These are phyloP conservation scores for Tineola bisselliella DNA, from an alignment of 2,888 invertebrate species.

Conservation along the genomic window DNA sequence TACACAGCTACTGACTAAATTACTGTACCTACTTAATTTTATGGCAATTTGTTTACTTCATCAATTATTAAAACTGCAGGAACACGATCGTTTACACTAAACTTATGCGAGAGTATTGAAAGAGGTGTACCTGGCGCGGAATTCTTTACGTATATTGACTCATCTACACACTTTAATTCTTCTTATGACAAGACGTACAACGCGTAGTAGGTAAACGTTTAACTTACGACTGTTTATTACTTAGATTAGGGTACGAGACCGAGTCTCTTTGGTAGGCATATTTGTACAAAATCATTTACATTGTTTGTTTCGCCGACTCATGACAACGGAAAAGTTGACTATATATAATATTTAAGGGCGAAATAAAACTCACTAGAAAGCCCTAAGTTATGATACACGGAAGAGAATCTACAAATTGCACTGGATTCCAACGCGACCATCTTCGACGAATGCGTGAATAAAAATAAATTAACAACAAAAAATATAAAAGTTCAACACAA, in stretches of 20 bases:
- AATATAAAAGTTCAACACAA: slow-evolving; percentile 53
- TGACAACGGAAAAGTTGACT: slow-evolving; percentile 33
- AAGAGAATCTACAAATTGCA: slow-evolving; percentile 69
- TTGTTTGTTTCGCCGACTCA: slow-evolving; percentile 43
- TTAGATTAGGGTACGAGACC: slow-evolving; percentile 68
- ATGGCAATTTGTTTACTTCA: slow-evolving; percentile 69
- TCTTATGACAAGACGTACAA: background rate
- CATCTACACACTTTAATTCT: slow-evolving; percentile 6
- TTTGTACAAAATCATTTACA: slow-evolving; percentile 66
- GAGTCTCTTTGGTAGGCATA: slow-evolving; percentile 70
- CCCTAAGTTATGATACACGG: slow-evolving; percentile 65
- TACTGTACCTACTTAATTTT: slow-evolving; percentile 64
- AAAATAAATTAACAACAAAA: slow-evolving; percentile 58
- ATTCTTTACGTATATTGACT: slow-evolving; percentile 9
- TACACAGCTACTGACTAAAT: slow-evolving; percentile 60
- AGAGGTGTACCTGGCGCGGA: slow-evolving; percentile 17
- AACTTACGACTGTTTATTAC: slow-evolving; percentile 62
- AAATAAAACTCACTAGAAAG: slow-evolving; percentile 50
- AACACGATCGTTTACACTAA: slow-evolving; percentile 68
- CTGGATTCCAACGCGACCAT: slow-evolving; percentile 65
- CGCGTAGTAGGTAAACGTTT: slow-evolving; percentile 39
- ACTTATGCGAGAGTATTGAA: slow-evolving; percentile 65
- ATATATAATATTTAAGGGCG: background rate
- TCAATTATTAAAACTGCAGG: slow-evolving; percentile 67
- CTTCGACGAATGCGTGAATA: slow-evolving; percentile 59